Evolutionary conservation across 2,888 invertebrate species (phyloP).

Genomic region (Dendrolimus pini): DNA sequence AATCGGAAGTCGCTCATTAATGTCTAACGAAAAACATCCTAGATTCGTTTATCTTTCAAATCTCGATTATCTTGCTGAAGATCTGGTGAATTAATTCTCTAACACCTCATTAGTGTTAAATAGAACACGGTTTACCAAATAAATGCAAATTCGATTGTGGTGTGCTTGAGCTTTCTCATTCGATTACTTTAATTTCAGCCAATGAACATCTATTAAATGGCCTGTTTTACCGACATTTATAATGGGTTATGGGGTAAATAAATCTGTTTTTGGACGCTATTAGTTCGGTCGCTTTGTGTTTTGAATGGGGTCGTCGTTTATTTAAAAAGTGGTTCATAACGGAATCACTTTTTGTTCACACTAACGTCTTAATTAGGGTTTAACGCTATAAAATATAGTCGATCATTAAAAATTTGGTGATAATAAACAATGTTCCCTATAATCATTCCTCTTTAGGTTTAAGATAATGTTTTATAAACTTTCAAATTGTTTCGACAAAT

Average conservation of each 20-base stretch:
- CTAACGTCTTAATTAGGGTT: constrained; percentile 63
- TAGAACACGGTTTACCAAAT: constrained; percentile 50
- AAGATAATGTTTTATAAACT: no score
- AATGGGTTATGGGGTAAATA: constrained; percentile 46
- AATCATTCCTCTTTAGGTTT: no score
- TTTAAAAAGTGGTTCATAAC: constrained; percentile 40
- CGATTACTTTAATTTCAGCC: constrained; percentile 35
- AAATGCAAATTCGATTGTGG: constrained; percentile 65
- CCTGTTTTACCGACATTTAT: constrained; percentile 35
- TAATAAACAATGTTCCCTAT: no score
- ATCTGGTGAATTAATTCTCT: constrained; percentile 61
- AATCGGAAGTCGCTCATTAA: constrained; percentile 56
- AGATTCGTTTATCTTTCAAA: constrained; percentile 41
- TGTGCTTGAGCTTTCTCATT: constrained; percentile 55
- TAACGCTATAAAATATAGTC: constrained; percentile 37
- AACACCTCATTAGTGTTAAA: constrained; percentile 68
- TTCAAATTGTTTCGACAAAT: no score
- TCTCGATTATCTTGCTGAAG: constrained; percentile 48
- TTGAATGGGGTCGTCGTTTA: constrained; percentile 40
- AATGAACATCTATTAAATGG: constrained; percentile 53
- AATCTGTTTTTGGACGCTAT: constrained; percentile 43
- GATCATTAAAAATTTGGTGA: background rate
- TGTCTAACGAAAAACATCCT: constrained; percentile 34
- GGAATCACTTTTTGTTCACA: constrained; percentile 44
- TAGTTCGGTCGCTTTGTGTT: constrained; percentile 49